Evolutionary conservation across 2,113 vertebrate species (phyloP), one percentile per base, ranked within the genome.

Genomic region (Trematomus loennbergii): DNA sequence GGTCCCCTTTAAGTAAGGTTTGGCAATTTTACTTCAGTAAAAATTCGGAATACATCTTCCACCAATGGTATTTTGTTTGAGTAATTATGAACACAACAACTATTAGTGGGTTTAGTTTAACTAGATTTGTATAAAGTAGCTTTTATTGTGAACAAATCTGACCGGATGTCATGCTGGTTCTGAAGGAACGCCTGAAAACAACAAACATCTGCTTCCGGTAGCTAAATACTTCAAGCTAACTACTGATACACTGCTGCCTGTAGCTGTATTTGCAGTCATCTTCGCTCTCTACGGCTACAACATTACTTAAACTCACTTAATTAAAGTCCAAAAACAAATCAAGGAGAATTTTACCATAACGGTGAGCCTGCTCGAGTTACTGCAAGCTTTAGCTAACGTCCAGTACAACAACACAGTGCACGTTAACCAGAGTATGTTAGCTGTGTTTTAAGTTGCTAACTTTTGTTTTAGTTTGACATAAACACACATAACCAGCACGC

Each of bases 121-220:
- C 0, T 4, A 2, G 6, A 9, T 36, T 12, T 59, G 1, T 15
- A 20, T 12, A 20, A 22, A 49, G 17, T 3, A 4, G 40, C 62
- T 74, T 81, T 90, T 85, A 88, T 90, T 85, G 0, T 81, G 84
- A 83, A 78, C 6, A 9, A 17, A 1, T 40, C 29, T 8, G 0
- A 79, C 40, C 79, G 89, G 89, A 89, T 45, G 3, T 80, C 0
- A 3, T 7, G 0, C 16, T 7, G 13, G 16, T 12, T 12, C 5
- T 11, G 11, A 45, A 3, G 29, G 3, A 11, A 36, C 33, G 5
- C 12, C 4, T 4, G 40, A 22, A 12, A 9, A 4, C 12, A 15
- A 1, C 20, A 13, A 54, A 33, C 20, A 49, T 65, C 46, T 75
- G 48, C 52, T 77, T 79, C 76, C 68, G 74, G 75, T 2, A 46